Evolutionary conservation across 2,888 invertebrate genomes (phyloP).

Genomic region (Eupithecia abbreviata): DNA sequence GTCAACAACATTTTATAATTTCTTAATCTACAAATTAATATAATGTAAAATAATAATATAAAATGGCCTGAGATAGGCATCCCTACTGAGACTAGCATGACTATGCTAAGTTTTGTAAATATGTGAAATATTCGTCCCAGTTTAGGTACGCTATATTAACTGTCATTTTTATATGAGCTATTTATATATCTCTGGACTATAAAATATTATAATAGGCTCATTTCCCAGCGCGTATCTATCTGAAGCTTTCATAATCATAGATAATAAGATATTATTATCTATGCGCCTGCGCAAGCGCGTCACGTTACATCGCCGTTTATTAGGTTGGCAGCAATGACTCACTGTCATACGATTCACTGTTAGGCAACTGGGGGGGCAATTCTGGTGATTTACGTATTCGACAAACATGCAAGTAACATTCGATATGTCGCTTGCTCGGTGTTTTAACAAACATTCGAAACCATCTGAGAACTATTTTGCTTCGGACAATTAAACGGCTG

Average conservation of each 20-base stretch:
- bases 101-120: too few species aligned
- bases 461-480: background rate
- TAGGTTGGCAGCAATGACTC: conserved; percentile 31
- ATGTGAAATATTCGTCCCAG: too few species aligned
- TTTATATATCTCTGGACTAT: background rate
- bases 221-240: background rate
- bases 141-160: too few species aligned
- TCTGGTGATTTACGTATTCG: background rate
- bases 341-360: conserved; percentile 11
- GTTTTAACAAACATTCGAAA: background rate
- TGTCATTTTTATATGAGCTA: too few species aligned
- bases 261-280: background rate
- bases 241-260: background rate
- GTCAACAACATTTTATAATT: too few species aligned
- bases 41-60: too few species aligned
- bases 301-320: conserved; percentile 16
- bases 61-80: too few species aligned
- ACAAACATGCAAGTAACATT: background rate
- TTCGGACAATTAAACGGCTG: background rate
- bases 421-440: background rate
- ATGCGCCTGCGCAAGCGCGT: conserved; percentile 13
- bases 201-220: background rate
- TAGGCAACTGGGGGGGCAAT: background rate
- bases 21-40: too few species aligned
- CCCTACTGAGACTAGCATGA: too few species aligned